Evolutionary conservation across 2,888 invertebrate species (phyloP).

Genomic region (Nowickia ferox): DNA sequence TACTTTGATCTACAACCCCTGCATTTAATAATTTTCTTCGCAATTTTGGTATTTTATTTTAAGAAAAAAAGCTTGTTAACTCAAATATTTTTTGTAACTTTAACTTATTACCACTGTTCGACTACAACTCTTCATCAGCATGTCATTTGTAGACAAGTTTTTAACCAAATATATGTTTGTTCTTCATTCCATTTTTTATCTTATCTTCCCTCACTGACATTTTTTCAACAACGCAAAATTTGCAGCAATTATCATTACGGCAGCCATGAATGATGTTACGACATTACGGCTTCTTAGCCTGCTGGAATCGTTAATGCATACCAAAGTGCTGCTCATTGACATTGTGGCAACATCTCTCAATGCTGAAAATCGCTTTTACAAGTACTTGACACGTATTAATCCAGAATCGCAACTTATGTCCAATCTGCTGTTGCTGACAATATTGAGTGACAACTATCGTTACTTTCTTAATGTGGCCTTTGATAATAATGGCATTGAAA

Average conservation of each 20-base stretch:
- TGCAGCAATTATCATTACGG: constrained; percentile 81
- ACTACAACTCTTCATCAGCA: neutral
- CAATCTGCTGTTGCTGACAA: constrained; percentile 82
- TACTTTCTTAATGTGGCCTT: constrained; percentile 81
- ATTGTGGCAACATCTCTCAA: constrained; percentile 82
- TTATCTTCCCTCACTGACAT: neutral
- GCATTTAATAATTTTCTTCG: no score
- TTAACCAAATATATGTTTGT: neutral
- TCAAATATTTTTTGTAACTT: neutral
- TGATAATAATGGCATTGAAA: constrained; percentile 78
- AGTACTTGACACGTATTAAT: constrained; percentile 79
- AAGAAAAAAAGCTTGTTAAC: neutral
- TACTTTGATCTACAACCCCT: no score
- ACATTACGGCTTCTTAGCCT: constrained; percentile 77
- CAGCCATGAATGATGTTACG: constrained; percentile 80
- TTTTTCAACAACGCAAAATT: neutral
- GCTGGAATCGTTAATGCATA: constrained; percentile 75
- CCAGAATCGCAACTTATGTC: constrained; percentile 76
- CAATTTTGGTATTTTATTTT: no score
- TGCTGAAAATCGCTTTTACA: constrained; percentile 81
- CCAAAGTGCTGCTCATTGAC: constrained; percentile 82
- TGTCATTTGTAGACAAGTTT: neutral
- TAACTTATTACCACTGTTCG: neutral
- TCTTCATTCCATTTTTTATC: neutral
- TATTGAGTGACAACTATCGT: constrained; percentile 83